Percentiles rank a stretch among this genome's conserved stretches.
Conservation (phyloP, 2,113 vertebrate genomes). For the Sorex araneus region DNA sequence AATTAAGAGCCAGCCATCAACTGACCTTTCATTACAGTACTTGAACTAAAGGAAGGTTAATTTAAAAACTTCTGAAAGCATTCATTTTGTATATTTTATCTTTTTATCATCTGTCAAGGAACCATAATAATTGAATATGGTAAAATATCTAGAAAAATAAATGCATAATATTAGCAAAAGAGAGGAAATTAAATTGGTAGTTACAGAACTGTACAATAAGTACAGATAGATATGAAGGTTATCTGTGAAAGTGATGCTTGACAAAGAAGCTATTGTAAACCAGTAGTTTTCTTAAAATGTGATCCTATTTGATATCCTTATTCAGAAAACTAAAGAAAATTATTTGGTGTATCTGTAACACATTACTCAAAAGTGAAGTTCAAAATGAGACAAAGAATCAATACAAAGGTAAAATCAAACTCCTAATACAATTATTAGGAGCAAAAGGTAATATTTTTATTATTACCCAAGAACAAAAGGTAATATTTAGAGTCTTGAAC, state of each 20-base stretch:
- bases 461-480: neutral
- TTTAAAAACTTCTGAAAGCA: conserved; percentile 63
- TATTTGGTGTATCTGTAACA: neutral
- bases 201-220: conserved; percentile 10
- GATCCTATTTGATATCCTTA: neutral
- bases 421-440: neutral
- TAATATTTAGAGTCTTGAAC: neutral
- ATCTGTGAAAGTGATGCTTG: neutral
- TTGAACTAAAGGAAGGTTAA: conserved; percentile 50
- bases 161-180: conserved; percentile 47
- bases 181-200: conserved; percentile 6
- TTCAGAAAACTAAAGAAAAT: conserved; percentile 5
- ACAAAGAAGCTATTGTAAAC: conserved; percentile 44
- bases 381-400: neutral
- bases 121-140: conserved; percentile 38
- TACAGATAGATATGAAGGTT: neutral
- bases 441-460: neutral
- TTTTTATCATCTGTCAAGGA: conserved; percentile 44
- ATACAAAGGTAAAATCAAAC: neutral
- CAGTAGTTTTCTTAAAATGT: conserved; percentile 4
- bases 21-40: conserved; percentile 57
- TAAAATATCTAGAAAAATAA: conserved; percentile 59
- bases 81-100: conserved; percentile 49
- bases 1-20: conserved; percentile 45
- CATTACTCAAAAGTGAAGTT: neutral